A percentile compares a stretch with the other conserved stretches of the same genome.
Evolutionary conservation across 2,113 vertebrate species (phyloP).

Genomic region (Percopsis transmontana): DNA sequence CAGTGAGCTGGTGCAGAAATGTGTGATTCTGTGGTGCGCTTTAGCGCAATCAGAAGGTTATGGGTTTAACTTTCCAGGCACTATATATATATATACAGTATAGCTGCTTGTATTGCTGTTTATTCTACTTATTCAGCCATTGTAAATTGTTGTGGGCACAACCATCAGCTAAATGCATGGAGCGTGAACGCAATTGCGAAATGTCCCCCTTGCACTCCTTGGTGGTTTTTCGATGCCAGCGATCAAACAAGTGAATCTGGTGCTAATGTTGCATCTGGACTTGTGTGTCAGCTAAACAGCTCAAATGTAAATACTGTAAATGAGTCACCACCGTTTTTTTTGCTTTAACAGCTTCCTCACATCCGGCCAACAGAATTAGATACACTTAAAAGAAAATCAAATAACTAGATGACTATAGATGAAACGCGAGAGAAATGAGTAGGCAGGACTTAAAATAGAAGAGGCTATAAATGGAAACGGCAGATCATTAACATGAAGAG

Average conservation of each 20-base stretch:
- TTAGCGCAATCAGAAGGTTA: no score
- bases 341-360: background rate
- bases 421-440: slow-evolving; percentile 17
- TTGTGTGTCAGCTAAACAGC: background rate
- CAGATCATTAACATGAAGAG: slow-evolving; percentile 40
- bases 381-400: slow-evolving; percentile 31
- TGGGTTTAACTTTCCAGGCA: no score
- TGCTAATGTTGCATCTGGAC: background rate
- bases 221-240: no score
- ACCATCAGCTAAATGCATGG: no score
- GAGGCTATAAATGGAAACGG: slow-evolving; percentile 39
- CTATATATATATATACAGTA: no score
- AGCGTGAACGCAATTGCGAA: no score
- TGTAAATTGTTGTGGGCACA: no score
- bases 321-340: background rate
- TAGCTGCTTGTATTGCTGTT: no score
- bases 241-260: no score
- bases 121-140: no score
- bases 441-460: slow-evolving; percentile 39
- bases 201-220: background rate
- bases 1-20: no score
- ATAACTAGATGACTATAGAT: slow-evolving; percentile 8
- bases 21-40: no score
- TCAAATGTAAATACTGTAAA: background rate
- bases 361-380: slow-evolving; percentile 34